These are phyloP conservation scores for Sylvilagus bachmani DNA, from an alignment of 2,113 vertebrate species.

Conservation along the genomic window DNA sequence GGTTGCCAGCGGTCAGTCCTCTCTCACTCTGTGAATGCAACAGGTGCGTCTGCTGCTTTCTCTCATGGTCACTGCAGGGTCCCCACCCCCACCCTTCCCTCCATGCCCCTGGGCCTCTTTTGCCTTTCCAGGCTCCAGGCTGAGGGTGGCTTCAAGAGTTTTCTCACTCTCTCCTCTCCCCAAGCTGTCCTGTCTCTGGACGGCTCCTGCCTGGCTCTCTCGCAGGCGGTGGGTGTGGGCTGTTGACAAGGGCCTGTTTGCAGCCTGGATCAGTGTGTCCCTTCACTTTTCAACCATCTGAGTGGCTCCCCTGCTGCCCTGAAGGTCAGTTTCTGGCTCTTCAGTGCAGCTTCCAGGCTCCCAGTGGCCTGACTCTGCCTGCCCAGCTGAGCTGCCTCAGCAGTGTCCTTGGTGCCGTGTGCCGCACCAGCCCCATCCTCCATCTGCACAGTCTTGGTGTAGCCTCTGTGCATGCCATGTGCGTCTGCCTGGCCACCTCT, in stretches of 20 bases:
- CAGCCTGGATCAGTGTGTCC: rapidly evolving
- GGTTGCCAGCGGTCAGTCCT: not conserved
- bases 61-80: too few relatives aligned
- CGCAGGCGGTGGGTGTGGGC: not conserved
- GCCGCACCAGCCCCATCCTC: rapidly evolving
- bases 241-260: not conserved
- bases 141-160: too few relatives aligned
- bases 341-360: rapidly evolving
- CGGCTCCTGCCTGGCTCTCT: rapidly evolving
- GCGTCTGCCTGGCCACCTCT: not conserved
- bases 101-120: not conserved
- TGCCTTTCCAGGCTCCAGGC: not conserved
- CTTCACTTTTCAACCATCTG: not conserved
- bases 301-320: not conserved
- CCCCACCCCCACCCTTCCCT: not conserved
- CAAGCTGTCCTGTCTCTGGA: too few relatives aligned
- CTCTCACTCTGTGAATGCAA: not conserved
- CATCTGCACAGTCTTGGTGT: rapidly evolving
- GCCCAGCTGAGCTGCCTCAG: not conserved
- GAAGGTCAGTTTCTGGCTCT: rapidly evolving
- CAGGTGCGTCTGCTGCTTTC: too few relatives aligned
- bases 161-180: too few relatives aligned
- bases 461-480: rapidly evolving
- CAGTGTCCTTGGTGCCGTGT: rapidly evolving
- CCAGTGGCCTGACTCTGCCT: not conserved